Base-by-base conservation (phyloP, 2,797 vertebrate genomes). In the Ctenochaetus hawaiiensis region DNA sequence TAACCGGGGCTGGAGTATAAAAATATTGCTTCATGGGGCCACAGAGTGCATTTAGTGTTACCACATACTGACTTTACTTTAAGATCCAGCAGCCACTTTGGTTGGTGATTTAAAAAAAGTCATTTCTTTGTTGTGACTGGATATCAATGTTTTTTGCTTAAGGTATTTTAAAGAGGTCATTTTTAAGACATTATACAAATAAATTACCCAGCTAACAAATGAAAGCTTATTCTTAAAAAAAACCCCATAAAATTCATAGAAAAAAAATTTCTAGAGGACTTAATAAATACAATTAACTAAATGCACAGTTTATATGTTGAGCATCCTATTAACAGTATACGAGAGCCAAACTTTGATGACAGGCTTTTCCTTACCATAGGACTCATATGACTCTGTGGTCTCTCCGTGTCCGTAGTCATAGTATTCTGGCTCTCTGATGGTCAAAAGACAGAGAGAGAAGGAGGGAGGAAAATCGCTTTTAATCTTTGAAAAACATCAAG, bases 331-430 rank as follows among this genome's bases (percentile, higher is more conserved):
- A 14, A 57, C 2, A 11, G 49, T 44, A 48, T 2, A 41, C 26
- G 71, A 23, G 0, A 30, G 1, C 26, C 57, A 47, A 30, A 44
- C 43, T 73, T 39, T 72, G 37, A 52, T 64, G 37, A 41, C 34
- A 39, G 17, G 39, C 16, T 44, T 16, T 3, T 23, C 20, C 97
- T 91, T 94, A 99, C 98, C 97, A 73, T 99, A 99, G 62, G 95
- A 95, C 87, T 99, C 98, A 44, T 99, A 99, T 2, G 96, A 95
- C 85, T 99, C 97, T 80, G 97, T 96, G 77, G 95, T 93, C 81
- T 99, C 98, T 84, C 98, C 98, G 4, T 99, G 98, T 93, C 97
- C 98, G 71, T 99, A 99, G 92, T 99, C 98, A 74, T 99, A 99
- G 94, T 99, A 99, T 91, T 99, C 98, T 81, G 97, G 96, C 74